Evolutionary conservation across 92 coral and sea anemone genomes (phyloP), one percentile per base, ranked within the genome.

Genomic region (Diadumene lineata): DNA sequence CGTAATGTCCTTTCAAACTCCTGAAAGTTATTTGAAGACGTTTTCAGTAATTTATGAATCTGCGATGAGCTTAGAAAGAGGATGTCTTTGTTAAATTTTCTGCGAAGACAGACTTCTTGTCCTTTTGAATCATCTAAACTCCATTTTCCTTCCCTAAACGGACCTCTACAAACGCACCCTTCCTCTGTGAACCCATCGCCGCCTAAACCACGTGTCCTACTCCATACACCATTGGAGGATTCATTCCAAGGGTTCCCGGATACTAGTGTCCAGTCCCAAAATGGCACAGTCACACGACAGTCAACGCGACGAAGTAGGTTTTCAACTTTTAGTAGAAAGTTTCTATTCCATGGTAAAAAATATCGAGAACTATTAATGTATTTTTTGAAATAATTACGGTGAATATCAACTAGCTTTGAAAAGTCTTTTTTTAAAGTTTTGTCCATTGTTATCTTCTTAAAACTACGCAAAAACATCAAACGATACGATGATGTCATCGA

Each of bases 281-380:
- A 90, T 0, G 96, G 91, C 10, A 86, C 31, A 0, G 96, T 90
- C 7, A 90, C 34, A 21, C 89, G 88, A 9, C 88, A 78, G 55
- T 90, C 96, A 55, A 79, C 64, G 65, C 63, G 27, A 31, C 82
- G 81, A 18, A 90, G 76, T 31, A 82, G 64, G 64, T 90, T 90
- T 64, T 90, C 96, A 21, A 86, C 64, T 32, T 79, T 78, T 58
- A 90, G 67, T 31, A 86, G 79, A 60, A 70, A 90, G 31, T 75
- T 74, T 34, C 96, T 81, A 46, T 90, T 88, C 96, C 96, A 90
- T 15, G 96, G 96, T 22, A 90, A 74, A 60, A 86, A 90, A 34
- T 82, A 75, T 32, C 69, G 76, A 34, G 61, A 31, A 15, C 34
- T 64, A 33, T 80, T 79, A 0, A 85, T 73, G 25, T 50, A 32